phyloP scores from a whole-genome alignment of 2,888 invertebrate genomes.

The Chironomus riparius region DNA sequence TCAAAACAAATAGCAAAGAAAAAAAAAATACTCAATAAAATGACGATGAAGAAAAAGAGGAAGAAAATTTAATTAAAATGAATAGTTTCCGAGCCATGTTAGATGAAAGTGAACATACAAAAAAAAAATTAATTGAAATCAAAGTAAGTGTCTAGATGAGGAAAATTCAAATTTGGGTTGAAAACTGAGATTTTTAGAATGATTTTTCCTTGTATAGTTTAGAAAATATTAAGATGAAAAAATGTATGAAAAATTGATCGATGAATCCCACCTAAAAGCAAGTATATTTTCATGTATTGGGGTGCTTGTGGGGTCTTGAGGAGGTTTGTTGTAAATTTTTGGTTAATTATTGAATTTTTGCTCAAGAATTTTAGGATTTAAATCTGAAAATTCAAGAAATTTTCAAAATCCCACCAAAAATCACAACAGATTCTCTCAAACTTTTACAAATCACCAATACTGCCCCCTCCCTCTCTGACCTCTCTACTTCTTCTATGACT shows the following conservation, averaged over 20 bases:
- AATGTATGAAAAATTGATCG: background rate
- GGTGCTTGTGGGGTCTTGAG: too few species aligned
- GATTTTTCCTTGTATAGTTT: background rate
- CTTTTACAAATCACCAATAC: background rate
- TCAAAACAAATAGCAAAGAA: background rate
- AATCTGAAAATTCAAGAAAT: too few species aligned
- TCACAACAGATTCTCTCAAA: background rate
- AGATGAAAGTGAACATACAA: background rate
- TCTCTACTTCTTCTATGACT: background rate
- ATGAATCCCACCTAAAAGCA: background rate
- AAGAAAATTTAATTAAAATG: background rate
- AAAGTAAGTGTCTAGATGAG: background rate
- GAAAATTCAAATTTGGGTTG: background rate
- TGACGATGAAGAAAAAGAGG: too few species aligned
- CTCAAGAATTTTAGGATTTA: too few species aligned
- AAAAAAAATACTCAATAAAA: too few species aligned
- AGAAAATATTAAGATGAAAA: background rate
- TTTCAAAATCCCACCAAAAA: too few species aligned
- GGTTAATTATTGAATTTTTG: too few species aligned
- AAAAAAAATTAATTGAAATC: background rate
- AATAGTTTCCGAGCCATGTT: slow-evolving; percentile 17
- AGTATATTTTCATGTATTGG: background rate
- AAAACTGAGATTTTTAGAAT: background rate
- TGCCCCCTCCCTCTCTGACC: background rate
- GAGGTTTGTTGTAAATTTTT: too few species aligned